A percentile compares a stretch with the other conserved stretches of the same genome.
Conservation (phyloP, 2,888 invertebrate species). For the Scaptodrosophila latifasciaeformis region DNA sequence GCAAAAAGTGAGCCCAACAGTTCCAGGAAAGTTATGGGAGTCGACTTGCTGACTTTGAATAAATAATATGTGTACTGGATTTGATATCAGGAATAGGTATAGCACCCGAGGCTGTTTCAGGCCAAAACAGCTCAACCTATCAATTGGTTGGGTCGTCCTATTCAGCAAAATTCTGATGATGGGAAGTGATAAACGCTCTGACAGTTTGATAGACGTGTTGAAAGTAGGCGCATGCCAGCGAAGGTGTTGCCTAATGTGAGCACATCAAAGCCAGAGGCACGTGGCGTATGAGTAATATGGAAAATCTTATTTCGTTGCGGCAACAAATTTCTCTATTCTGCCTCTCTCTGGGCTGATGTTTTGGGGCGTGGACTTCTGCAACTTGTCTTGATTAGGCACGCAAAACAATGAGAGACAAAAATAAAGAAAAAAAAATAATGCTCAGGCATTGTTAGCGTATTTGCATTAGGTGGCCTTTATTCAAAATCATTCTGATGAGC, state of each 20-base stretch:
- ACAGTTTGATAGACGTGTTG: slow-evolving; percentile 46
- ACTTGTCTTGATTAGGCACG: slow-evolving; percentile 6
- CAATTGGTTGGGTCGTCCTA: slow-evolving; percentile 7
- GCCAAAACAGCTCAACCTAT: too few species aligned
- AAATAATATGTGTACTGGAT: too few species aligned
- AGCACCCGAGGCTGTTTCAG: too few species aligned
- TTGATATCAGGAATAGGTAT: too few species aligned
- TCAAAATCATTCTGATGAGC: background rate
- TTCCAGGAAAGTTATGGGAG: too few species aligned
- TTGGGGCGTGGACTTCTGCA: slow-evolving; percentile 2
- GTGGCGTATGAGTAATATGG: slow-evolving; percentile 26
- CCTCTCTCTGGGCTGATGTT: background rate
- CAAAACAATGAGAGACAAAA: too few species aligned
- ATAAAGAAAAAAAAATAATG: too few species aligned
- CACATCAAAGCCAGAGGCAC: slow-evolving; percentile 12
- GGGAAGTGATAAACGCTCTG: slow-evolving; percentile 49
- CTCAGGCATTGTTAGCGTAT: too few species aligned
- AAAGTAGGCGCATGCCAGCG: slow-evolving; percentile 31
- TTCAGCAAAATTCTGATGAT: slow-evolving; percentile 39
- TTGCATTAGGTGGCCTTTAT: too few species aligned
- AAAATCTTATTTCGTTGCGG: too few species aligned
- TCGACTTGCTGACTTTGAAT: too few species aligned
- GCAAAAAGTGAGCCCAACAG: too few species aligned
- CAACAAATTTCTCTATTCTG: background rate
- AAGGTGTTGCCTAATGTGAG: slow-evolving; percentile 13